Percentiles rank a stretch among this genome's conserved stretches.
These are phyloP conservation scores for Drosophila silvestris DNA, from an alignment of 2,888 invertebrate genomes.

Conservation along the genomic window DNA sequence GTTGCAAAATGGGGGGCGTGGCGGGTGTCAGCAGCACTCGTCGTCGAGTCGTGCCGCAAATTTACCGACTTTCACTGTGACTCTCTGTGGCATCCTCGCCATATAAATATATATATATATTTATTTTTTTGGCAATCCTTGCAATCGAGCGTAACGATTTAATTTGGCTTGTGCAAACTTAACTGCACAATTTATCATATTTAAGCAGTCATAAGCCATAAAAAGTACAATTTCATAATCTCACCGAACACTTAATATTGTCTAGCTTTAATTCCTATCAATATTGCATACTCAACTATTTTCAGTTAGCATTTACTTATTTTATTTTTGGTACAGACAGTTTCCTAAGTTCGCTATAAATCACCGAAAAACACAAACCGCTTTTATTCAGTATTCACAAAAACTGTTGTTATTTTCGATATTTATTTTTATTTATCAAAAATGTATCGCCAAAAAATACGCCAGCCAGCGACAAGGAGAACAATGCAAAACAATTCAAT, in stretches of 20 bases:
- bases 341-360: constrained; percentile 63
- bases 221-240: constrained; percentile 10
- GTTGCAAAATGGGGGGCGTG: constrained; percentile 25
- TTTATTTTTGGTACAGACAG: constrained; percentile 6
- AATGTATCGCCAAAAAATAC: not conserved
- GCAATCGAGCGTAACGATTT: constrained; percentile 63
- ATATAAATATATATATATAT: not conserved
- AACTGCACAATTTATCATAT: constrained; percentile 83
- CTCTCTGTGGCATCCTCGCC: constrained; percentile 11
- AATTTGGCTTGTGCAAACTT: constrained; percentile 75
- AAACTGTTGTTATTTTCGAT: constrained; percentile 31
- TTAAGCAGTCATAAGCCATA: constrained; percentile 80
- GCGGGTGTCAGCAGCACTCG: constrained; percentile 60
- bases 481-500: constrained; percentile 72
- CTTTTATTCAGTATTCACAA: constrained; percentile 25
- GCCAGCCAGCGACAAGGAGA: constrained; percentile 33
- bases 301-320: not conserved
- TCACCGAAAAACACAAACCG: constrained; percentile 36
- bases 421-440: constrained; percentile 14
- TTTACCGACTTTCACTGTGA: constrained; percentile 53
- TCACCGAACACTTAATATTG: constrained; percentile 3
- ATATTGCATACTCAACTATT: not conserved
- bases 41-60: constrained; percentile 54
- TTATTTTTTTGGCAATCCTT: constrained; percentile 10
- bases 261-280: constrained; percentile 28